Conservation (phyloP, 2,888 invertebrate genomes). For the Chloroclysta siterata region DNA sequence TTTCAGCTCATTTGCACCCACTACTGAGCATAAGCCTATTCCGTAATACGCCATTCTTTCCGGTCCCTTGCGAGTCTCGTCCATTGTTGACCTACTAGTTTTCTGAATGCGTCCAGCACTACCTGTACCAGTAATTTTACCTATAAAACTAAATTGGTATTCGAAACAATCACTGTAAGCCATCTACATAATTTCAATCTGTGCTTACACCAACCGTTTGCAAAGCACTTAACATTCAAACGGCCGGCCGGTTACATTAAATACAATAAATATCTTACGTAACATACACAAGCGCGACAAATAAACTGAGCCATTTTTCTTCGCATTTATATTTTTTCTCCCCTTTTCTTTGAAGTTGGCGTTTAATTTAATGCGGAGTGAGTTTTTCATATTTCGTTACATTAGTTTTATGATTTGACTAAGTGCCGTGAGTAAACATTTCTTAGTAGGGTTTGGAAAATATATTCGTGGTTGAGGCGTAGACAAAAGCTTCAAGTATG, state of each 20-base stretch:
- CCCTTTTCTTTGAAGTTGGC: slow-evolving; percentile 50
- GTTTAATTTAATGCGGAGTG: slow-evolving; percentile 53
- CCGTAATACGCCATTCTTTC: no score
- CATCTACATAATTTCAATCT: slow-evolving; percentile 53
- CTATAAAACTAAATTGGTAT: no score
- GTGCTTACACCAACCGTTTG: slow-evolving; percentile 54
- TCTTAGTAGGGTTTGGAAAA: not conserved
- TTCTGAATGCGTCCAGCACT: no score
- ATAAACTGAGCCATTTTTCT: slow-evolving; percentile 57
- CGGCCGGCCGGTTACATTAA: slow-evolving; percentile 61
- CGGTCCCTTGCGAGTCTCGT: no score
- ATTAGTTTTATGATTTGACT: slow-evolving; percentile 11
- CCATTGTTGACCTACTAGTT: no score
- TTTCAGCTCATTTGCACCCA: no score
- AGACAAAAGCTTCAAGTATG: not conserved
- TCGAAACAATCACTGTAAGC: no score
- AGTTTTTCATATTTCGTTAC: slow-evolving; percentile 35
- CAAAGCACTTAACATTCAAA: slow-evolving; percentile 66
- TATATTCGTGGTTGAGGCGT: not conserved
- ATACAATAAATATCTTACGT: slow-evolving; percentile 68
- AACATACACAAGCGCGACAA: slow-evolving; percentile 60
- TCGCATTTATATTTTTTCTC: slow-evolving; percentile 47
- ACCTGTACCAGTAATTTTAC: no score
- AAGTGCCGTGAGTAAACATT: not conserved
- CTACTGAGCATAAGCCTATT: no score